Base-by-base conservation (phyloP, 2,797 vertebrate species). In the Thalassophryne amazonica region DNA sequence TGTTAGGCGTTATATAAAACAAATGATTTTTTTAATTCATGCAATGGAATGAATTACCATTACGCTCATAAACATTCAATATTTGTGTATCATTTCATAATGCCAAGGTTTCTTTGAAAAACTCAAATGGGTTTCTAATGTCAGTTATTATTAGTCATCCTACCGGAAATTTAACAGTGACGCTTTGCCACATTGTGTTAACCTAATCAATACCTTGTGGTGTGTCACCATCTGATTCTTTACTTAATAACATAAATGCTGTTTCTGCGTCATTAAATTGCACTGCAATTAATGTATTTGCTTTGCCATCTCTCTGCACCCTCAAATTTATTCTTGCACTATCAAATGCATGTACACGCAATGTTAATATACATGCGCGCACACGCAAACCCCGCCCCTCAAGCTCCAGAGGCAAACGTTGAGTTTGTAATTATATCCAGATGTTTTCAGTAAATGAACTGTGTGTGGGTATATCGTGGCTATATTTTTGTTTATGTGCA, bases 341-440 rank as follows among this genome's bases (percentile, higher is more conserved):
- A 76, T 59, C 70, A 65, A 76, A 72, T 8, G 23, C 72, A 70
- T 48, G 73, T 60, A 39, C 25, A 16, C 55, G 56, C 35, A 30
- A 24, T 34, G 38, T 41, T 27, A 59, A 46, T 54, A 61, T 52
- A 69, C 52, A 14, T 12, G 13, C 47, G 34, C 31, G 46, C 51
- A 40, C 62, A 53, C 46, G 58, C 52, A 60, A 54, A 69, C 54
- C 43, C 67, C 59, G 57, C 69, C 72, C 78, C 60, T 72, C 38
- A 61, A 83, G 83, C 70, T 84, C 88, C 86, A 80, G 74, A 65
- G 80, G 91, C 84, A 90, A 85, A 91, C 61, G 40, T 57, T 3
- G 58, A 69, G 81, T 29, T 78, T 67, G 60, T 91, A 92, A 95
- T 94, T 87, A 83, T 84, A 81, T 81, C 89, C 95, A 94, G 93